phyloP scores from a whole-genome alignment of 2,888 invertebrate genomes.

The Gibbula magus region DNA sequence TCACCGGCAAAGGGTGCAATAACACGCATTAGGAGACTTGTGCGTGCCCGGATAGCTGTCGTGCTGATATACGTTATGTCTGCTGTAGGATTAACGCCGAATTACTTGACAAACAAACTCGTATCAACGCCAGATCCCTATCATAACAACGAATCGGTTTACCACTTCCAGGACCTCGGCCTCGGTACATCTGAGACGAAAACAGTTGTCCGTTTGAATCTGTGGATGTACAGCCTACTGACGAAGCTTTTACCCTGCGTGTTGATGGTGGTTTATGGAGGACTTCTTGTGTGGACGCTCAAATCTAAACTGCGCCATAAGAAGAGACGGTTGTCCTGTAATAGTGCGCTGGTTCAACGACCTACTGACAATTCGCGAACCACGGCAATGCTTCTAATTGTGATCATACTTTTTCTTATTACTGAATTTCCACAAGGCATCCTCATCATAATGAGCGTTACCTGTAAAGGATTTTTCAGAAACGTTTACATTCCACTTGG shows the following conservation, averaged over 20 bases:
- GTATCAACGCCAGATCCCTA: conserved; percentile 23
- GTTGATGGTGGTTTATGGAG: conserved; percentile 83
- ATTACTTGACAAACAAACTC: conserved; percentile 87
- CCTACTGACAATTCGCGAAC: conserved; percentile 80
- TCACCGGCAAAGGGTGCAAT: conserved; percentile 82
- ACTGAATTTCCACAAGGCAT: conserved; percentile 91
- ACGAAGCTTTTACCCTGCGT: conserved; percentile 93
- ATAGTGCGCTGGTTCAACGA: conserved; percentile 29
- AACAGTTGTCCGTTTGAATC: conserved; percentile 78
- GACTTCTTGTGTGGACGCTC: conserved; percentile 68
- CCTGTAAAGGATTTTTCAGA: conserved; percentile 82
- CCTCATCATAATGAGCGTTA: conserved; percentile 83
- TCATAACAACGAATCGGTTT: conserved; percentile 44
- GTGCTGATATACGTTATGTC: conserved; percentile 89
- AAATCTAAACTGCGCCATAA: conserved; percentile 50
- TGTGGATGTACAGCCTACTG: conserved; percentile 93
- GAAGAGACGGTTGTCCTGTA: conserved; percentile 39
- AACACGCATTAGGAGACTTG: conserved; percentile 59
- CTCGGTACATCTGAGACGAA: conserved; percentile 51
- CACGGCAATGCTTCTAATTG: conserved; percentile 90
- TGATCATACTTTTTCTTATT: conserved; percentile 88
- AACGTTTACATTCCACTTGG: conserved; percentile 79
- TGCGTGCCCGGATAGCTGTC: conserved; percentile 85
- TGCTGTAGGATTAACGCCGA: conserved; percentile 87
- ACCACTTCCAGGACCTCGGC: conserved; percentile 52